Percentiles rank a stretch among this genome's conserved stretches.
Conservation (phyloP, 1,140 invertebrate species). For the Heliconius hewitsoni region DNA sequence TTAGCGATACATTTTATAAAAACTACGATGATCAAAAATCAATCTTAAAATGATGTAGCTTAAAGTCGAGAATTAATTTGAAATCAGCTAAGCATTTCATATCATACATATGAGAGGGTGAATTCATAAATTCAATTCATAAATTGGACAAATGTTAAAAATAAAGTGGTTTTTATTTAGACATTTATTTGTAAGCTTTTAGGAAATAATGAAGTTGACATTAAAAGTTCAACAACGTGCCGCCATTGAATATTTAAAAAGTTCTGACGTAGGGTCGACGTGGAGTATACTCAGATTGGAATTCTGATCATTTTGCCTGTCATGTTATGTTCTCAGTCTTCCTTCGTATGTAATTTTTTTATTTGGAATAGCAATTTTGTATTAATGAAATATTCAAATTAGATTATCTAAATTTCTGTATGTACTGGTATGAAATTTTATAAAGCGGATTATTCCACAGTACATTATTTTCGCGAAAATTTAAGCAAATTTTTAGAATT, state of each 20-base stretch:
- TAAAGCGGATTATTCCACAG: too few relatives aligned
- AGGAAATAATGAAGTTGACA: slow-evolving; percentile 6
- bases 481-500: too few relatives aligned
- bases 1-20: slow-evolving; percentile 7
- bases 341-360: not conserved
- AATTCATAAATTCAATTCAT: slow-evolving; percentile 4
- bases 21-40: not conserved
- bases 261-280: slow-evolving; percentile 2
- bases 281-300: not conserved
- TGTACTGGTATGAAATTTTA: too few relatives aligned
- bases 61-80: not conserved
- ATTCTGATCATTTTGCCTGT: not conserved
- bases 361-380: too few relatives aligned
- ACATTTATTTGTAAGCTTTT: slow-evolving; percentile 14
- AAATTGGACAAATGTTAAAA: slow-evolving; percentile 10
- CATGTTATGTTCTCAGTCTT: not conserved
- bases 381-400: too few relatives aligned
- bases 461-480: too few relatives aligned
- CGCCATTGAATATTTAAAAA: slow-evolving; percentile 4
- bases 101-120: not conserved
- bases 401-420: too few relatives aligned
- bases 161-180: slow-evolving; percentile 17
- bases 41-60: not conserved
- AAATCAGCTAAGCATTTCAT: not conserved
- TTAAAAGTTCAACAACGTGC: not conserved